These are phyloP conservation scores for Trichomalopsis sarcophagae DNA, from an alignment of 1,140 invertebrate species.

Conservation along the genomic window DNA sequence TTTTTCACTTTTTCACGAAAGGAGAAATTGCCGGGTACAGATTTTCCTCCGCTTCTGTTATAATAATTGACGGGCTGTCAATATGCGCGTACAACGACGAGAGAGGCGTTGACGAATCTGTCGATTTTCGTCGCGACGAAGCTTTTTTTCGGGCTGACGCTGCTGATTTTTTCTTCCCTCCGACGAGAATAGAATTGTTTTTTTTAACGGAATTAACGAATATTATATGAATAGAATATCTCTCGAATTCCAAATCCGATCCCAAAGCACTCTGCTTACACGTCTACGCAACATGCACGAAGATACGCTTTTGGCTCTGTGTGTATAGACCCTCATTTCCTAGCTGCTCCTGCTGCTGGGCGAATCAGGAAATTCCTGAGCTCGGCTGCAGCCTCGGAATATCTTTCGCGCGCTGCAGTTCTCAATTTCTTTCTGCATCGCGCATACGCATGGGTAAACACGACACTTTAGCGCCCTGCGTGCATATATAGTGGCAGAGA, in stretches of 20 bases:
- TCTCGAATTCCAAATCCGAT: background rate
- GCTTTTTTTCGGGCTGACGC: too few relatives aligned
- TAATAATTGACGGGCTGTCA: too few relatives aligned
- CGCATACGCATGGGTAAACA: background rate
- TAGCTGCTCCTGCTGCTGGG: background rate
- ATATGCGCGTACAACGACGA: too few relatives aligned
- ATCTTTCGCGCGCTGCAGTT: conserved; percentile 20
- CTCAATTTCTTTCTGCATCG: conserved; percentile 2
- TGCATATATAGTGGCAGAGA: background rate
- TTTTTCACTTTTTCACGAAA: background rate
- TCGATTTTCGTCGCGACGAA: too few relatives aligned
- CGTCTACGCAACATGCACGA: background rate
- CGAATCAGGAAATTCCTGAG: background rate
- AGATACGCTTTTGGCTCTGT: background rate
- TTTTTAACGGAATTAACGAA: too few relatives aligned
- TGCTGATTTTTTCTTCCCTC: too few relatives aligned
- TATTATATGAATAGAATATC: background rate
- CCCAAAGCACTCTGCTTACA: background rate
- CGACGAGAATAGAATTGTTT: too few relatives aligned
- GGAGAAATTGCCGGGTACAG: too few relatives aligned
- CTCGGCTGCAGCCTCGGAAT: conserved; percentile 12
- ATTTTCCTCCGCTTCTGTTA: too few relatives aligned
- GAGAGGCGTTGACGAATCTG: too few relatives aligned
- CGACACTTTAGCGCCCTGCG: background rate
- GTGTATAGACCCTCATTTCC: conserved; percentile 8